Conservation (phyloP, 2,888 invertebrate species). For the Andrena bucephala region DNA sequence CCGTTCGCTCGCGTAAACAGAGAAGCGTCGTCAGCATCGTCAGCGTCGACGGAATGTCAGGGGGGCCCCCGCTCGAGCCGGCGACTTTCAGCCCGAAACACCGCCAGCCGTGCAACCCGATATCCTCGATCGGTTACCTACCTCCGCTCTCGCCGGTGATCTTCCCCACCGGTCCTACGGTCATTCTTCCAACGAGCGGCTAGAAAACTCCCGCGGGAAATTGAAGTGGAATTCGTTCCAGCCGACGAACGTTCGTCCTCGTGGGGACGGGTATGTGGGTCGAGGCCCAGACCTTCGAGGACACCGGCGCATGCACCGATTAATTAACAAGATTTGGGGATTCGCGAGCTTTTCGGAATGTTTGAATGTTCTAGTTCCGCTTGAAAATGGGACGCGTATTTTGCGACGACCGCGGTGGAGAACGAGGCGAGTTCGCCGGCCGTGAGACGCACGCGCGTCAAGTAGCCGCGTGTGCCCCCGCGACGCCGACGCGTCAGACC, state of each 20-base stretch:
- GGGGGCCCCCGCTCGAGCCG: constrained; percentile 20
- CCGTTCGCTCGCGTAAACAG: constrained; percentile 44
- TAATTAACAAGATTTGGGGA: too few relatives aligned
- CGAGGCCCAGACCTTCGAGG: too few relatives aligned
- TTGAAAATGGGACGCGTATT: too few relatives aligned
- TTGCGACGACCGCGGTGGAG: too few relatives aligned
- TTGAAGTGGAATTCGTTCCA: background rate
- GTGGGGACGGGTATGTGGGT: too few relatives aligned
- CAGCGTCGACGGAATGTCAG: constrained; percentile 50
- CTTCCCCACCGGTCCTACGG: background rate
- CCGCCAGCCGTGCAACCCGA: constrained; percentile 2
- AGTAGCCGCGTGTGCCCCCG: constrained; percentile 7
- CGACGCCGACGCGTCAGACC: constrained; percentile 11
- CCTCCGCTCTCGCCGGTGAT: background rate
- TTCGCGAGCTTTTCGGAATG: too few relatives aligned
- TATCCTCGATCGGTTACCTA: constrained; percentile 11
- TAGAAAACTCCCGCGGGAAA: background rate
- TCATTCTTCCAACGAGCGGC: background rate
- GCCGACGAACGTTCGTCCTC: background rate
- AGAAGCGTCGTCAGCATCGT: constrained; percentile 39
- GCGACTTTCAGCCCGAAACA: constrained; percentile 18
- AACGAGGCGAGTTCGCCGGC: background rate
- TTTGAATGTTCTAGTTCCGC: too few relatives aligned
- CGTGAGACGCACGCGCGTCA: background rate
- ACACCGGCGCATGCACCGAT: too few relatives aligned